Conservation (phyloP, 2,797 vertebrate species). For the Trichosurus vulpecula region DNA sequence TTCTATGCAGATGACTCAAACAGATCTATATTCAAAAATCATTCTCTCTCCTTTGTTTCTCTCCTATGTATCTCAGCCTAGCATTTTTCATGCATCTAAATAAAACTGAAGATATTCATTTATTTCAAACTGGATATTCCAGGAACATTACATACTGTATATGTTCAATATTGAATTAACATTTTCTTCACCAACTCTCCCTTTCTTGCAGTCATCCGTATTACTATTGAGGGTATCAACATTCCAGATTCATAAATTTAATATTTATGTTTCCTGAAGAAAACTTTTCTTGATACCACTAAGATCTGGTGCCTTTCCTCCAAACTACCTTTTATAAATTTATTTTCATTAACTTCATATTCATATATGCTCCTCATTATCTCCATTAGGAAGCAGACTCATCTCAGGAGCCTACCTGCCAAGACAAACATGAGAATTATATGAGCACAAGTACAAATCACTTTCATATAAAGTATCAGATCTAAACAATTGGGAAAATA, state of each 20-base stretch:
- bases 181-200: background rate
- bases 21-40: background rate
- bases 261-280: background rate
- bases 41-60: background rate
- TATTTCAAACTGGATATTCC: background rate
- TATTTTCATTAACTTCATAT: no score
- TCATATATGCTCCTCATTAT: no score
- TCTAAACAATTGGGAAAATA: no score
- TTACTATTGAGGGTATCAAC: background rate
- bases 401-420: no score
- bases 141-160: background rate
- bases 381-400: no score
- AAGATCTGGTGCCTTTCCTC: background rate
- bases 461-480: no score
- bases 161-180: background rate
- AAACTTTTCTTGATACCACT: background rate
- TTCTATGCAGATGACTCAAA: background rate
- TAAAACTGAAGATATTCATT: background rate
- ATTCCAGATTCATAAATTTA: background rate
- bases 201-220: background rate
- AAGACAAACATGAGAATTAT: background rate
- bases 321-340: background rate
- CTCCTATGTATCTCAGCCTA: background rate
- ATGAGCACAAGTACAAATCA: background rate
- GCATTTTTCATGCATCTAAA: background rate